These are phyloP conservation scores for Oscheius sp. DNA, from an alignment of 2,888 invertebrate genomes.

Conservation along the genomic window DNA sequence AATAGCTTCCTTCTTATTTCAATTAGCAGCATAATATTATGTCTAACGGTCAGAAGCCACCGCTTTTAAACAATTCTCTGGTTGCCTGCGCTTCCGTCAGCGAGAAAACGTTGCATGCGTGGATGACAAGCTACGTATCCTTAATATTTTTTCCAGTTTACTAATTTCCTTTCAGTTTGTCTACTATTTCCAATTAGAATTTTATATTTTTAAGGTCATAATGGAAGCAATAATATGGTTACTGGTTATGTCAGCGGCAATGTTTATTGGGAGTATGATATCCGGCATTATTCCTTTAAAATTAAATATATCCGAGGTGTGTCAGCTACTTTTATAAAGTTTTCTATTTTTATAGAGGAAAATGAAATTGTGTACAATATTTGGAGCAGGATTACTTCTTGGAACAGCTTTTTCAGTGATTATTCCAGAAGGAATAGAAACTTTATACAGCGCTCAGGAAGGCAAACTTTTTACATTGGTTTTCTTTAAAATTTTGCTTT, in stretches of 20 bases:
- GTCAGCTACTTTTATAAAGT: background rate
- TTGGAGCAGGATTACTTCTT: slow-evolving; percentile 95
- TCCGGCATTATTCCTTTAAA: slow-evolving; percentile 94
- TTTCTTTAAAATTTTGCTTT: background rate
- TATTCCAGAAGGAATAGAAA: slow-evolving; percentile 95
- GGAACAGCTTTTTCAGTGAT: slow-evolving; percentile 97
- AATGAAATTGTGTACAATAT: slow-evolving; percentile 89
- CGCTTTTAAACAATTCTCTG: background rate
- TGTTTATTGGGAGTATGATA: slow-evolving; percentile 94
- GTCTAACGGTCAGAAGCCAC: too few species aligned
- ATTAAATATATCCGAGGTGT: slow-evolving; percentile 92
- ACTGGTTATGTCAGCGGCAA: slow-evolving; percentile 76
- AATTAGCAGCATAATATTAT: too few species aligned
- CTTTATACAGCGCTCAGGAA: slow-evolving; percentile 68
- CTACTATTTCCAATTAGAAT: too few species aligned
- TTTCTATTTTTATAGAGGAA: slow-evolving; percentile 82
- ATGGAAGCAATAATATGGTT: slow-evolving; percentile 53
- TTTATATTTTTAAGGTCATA: background rate
- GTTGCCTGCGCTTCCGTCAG: background rate
- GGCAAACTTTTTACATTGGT: background rate
- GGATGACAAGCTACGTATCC: background rate
- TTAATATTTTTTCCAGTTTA: background rate
- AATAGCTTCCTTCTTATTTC: too few species aligned
- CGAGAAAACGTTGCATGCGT: slow-evolving; percentile 24
- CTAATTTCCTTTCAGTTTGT: too few species aligned